Conservation (phyloP, 1,140 invertebrate genomes). For the Heliconius congener region DNA sequence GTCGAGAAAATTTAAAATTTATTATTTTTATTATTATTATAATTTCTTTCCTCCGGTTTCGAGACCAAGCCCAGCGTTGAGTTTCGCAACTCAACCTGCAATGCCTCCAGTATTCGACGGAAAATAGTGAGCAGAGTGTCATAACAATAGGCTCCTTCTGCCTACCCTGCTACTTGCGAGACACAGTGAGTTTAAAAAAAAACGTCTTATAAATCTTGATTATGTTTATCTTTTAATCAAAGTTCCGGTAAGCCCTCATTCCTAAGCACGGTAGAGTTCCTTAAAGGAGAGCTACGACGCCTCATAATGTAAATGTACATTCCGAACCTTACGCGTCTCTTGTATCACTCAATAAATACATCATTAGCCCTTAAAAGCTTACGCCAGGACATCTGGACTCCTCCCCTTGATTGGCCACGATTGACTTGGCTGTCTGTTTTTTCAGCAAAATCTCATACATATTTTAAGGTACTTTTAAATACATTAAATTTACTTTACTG, state of each 20-base stretch:
- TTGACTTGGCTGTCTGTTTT: neutral
- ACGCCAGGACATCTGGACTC: constrained; percentile 19
- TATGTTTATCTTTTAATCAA: neutral
- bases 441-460: neutral
- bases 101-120: too few relatives aligned
- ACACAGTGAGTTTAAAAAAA: neutral
- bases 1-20: too few relatives aligned
- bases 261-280: neutral
- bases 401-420: neutral
- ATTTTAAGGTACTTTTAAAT: neutral
- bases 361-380: constrained; percentile 39
- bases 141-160: too few relatives aligned
- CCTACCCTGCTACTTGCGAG: too few relatives aligned
- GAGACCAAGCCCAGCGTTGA: too few relatives aligned
- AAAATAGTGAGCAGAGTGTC: too few relatives aligned
- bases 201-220: neutral
- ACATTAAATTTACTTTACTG: neutral
- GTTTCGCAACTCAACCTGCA: too few relatives aligned
- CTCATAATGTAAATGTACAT: constrained; percentile 25
- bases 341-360: constrained; percentile 34
- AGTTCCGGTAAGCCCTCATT: neutral
- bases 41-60: too few relatives aligned
- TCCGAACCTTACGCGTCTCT: constrained; percentile 35
- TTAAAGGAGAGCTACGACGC: constrained; percentile 15
- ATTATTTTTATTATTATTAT: too few relatives aligned